These are phyloP conservation scores for Telenomus remus DNA, from an alignment of 1,140 invertebrate species.

Conservation along the genomic window DNA sequence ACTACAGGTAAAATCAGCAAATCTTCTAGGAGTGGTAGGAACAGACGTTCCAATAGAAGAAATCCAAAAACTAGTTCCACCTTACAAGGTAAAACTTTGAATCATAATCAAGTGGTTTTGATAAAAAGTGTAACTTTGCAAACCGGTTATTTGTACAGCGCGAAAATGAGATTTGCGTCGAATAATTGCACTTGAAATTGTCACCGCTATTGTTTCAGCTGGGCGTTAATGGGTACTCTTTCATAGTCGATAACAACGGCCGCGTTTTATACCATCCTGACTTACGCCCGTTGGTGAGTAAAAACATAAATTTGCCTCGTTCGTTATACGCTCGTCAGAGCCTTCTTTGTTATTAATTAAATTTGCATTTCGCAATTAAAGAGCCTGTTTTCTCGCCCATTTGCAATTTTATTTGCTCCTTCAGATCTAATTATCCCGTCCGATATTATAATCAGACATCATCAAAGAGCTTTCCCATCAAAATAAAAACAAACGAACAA, in stretches of 20 bases:
- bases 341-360: slow-evolving; percentile 46
- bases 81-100: slow-evolving; percentile 86
- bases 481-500: too few relatives aligned
- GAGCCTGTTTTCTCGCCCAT: slow-evolving; percentile 2
- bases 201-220: slow-evolving; percentile 79
- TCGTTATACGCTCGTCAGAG: slow-evolving; percentile 19
- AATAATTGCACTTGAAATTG: slow-evolving; percentile 44
- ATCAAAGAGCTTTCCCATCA: slow-evolving; percentile 6
- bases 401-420: slow-evolving; percentile 16
- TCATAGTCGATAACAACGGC: slow-evolving; percentile 97
- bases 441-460: slow-evolving; percentile 15
- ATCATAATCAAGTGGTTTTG: background rate
- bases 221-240: slow-evolving; percentile 96
- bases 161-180: slow-evolving; percentile 25
- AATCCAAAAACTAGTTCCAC: slow-evolving; percentile 92
- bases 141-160: slow-evolving; percentile 9
- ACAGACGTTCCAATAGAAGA: slow-evolving; percentile 95
- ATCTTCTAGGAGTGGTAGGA: slow-evolving; percentile 94
- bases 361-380: slow-evolving; percentile 23
- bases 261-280: slow-evolving; percentile 98
- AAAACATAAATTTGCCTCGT: slow-evolving; percentile 31
- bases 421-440: slow-evolving; percentile 26
- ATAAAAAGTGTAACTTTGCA: too few relatives aligned
- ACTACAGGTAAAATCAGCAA: slow-evolving; percentile 84
- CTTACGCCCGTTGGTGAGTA: slow-evolving; percentile 89